Evolutionary conservation across 2,888 invertebrate species (phyloP), one percentile per base, ranked within the genome.

Genomic region (Hirtodrosophila alboralis): DNA sequence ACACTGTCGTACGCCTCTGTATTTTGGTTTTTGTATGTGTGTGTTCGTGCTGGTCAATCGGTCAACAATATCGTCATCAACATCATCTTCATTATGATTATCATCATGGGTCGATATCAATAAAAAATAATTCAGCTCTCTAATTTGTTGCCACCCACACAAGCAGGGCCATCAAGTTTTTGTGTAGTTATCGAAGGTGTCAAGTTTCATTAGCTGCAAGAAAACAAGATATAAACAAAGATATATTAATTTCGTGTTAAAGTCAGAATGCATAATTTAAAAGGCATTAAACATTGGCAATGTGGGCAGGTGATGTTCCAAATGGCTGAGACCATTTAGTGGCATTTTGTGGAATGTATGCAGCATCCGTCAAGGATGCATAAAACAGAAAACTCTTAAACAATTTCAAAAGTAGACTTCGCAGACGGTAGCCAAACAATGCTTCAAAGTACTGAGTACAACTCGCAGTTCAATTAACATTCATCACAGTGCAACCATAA

Each of bases 381-480:
- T 12, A 41, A 30, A 61, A 49, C 53, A 48, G 12, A 59, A 53
- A 61, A 43, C 54, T 53, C 41, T 52, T 36, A 34, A 58, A 54
- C 26, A 37, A 23, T 23, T 23, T 23, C 7, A 6, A 6, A 23
- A 23, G 23, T 1, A 7, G 23, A 23, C 8, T 23, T n/a, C 23
- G 23, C 47, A 36, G 44, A 41, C 47, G 21, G 37, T 44, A 52
- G 52, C 40, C 44, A 38, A 75, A 77, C 51, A 65, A 66, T 61
- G 61, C 70, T 58, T 61, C 61, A 74, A 71, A 74, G 66, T 67
- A 51, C 61, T 69, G 68, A 74, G 66, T 67, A 51, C 65, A 62
- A 52, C 48, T 67, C 60, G 62, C 53, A 59, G 72, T 70, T 83
- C 73, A 83, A 85, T 85, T 81, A 81, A 78, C 83, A 83, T 79